Evolutionary conservation across 2,888 invertebrate genomes (phyloP).

Genomic region (Trissoscelio sp.): DNA sequence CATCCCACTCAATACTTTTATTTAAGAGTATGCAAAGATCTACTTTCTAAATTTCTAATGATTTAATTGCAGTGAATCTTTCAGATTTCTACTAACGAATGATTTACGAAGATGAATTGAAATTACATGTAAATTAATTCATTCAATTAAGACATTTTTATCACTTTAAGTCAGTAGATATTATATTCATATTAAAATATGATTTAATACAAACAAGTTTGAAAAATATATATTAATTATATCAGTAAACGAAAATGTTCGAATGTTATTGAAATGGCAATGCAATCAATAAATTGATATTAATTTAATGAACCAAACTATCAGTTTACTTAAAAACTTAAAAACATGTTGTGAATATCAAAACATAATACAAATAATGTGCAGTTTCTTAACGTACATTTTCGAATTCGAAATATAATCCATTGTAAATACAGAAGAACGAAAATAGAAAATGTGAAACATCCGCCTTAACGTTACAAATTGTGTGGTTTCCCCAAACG

Average conservation of each 20-base stretch:
- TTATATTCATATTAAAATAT: neutral
- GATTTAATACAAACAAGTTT: neutral
- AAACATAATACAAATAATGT: too few species aligned
- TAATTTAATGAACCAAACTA: too few species aligned
- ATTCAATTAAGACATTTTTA: neutral
- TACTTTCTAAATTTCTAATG: slow-evolving; percentile 62
- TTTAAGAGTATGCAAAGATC: slow-evolving; percentile 26
- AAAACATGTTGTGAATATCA: too few species aligned
- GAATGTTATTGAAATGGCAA: too few species aligned
- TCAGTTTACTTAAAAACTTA: too few species aligned
- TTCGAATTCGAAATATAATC: neutral
- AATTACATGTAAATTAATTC: slow-evolving; percentile 30
- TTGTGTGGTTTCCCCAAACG: slow-evolving; percentile 13
- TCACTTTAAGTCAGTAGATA: neutral
- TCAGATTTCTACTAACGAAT: slow-evolving; percentile 37
- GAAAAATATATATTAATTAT: too few species aligned
- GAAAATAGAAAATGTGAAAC: neutral
- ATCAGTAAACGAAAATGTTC: too few species aligned
- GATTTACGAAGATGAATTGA: slow-evolving; percentile 31
- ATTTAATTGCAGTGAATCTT: slow-evolving; percentile 46
- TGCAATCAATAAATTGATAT: too few species aligned
- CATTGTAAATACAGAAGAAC: neutral
- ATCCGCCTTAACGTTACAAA: neutral
- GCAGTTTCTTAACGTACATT: too few species aligned
- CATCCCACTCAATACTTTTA: slow-evolving; percentile 14